phyloP scores from a whole-genome alignment of 2,113 vertebrate genomes.

The Strix aluco region DNA sequence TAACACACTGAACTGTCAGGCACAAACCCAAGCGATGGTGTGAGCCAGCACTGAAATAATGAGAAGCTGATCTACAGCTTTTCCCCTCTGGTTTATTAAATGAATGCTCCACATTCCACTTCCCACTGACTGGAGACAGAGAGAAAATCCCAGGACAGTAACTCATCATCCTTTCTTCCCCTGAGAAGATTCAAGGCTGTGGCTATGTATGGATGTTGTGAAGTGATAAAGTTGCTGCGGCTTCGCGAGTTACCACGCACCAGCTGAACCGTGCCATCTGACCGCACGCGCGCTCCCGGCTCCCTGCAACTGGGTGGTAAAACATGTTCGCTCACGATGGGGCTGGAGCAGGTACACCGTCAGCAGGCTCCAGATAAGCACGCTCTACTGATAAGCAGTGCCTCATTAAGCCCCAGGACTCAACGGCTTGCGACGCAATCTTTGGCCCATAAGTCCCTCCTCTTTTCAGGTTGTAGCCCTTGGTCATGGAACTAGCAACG shows the following conservation, averaged over 20 bases:
- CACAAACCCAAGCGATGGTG: conserved; percentile 48
- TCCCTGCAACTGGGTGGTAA: conserved; percentile 60
- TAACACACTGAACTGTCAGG: conserved; percentile 64
- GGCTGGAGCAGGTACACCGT: conserved; percentile 38
- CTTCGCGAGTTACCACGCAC: conserved; percentile 48
- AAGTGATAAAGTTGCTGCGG: conserved; percentile 63
- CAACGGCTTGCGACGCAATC: conserved; percentile 35
- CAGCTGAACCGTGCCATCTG: not conserved
- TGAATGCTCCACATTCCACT: conserved; percentile 59
- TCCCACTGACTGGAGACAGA: conserved; percentile 60
- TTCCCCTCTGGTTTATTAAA: conserved; percentile 64
- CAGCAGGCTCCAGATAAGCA: conserved; percentile 43
- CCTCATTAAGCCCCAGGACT: conserved; percentile 63
- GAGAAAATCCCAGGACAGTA: conserved; percentile 62
- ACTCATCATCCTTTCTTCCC: conserved; percentile 60
- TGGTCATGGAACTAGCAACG: not conserved
- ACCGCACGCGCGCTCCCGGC: not conserved
- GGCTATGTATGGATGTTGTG: conserved; percentile 70
- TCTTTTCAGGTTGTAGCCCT: not conserved
- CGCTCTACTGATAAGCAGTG: conserved; percentile 42
- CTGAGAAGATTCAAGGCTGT: conserved; percentile 43
- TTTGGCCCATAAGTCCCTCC: conserved; percentile 35
- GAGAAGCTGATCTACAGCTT: conserved; percentile 69
- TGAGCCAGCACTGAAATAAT: conserved; percentile 61
- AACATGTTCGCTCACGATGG: conserved; percentile 58